Conservation (phyloP, 2,797 vertebrate genomes). For the Girardinus metallicus region DNA sequence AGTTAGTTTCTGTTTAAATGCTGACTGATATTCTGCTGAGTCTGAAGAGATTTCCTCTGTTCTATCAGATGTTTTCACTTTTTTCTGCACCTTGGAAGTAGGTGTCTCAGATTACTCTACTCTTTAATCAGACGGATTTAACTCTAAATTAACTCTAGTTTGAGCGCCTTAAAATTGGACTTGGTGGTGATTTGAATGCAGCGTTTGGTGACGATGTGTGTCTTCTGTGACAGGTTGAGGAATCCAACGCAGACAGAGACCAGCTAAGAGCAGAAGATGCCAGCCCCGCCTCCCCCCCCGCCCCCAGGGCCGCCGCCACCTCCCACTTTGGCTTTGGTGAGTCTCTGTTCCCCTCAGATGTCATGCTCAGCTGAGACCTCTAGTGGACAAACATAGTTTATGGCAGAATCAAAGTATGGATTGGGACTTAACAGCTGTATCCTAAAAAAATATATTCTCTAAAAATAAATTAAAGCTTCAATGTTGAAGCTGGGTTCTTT, state of each 20-base stretch:
- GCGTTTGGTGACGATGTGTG: not conserved
- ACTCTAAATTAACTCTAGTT: not conserved
- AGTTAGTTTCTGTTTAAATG: not conserved
- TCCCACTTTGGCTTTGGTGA: slow-evolving; percentile 87
- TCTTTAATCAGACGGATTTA: not conserved
- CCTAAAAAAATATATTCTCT: too few relatives aligned
- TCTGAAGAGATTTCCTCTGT: not conserved
- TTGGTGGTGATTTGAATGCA: not conserved
- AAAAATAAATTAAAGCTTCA: too few relatives aligned
- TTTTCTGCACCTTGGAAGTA: not conserved
- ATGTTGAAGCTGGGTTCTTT: too few relatives aligned
- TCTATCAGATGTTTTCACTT: not conserved
- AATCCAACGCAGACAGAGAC: slow-evolving; percentile 49
- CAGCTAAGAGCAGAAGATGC: slow-evolving; percentile 83
- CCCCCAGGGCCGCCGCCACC: slow-evolving; percentile 88
- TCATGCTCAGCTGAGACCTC: slow-evolving; percentile 45
- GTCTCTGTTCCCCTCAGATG: slow-evolving; percentile 26
- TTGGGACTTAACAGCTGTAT: too few relatives aligned
- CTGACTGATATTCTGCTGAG: not conserved
- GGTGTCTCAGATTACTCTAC: not conserved
- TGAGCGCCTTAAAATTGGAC: not conserved
- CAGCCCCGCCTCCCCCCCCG: slow-evolving; percentile 90
- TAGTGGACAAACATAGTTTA: slow-evolving; percentile 13
- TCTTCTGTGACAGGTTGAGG: slow-evolving; percentile 57
- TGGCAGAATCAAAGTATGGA: too few relatives aligned